Evolutionary conservation across 2,113 vertebrate genomes (phyloP).

Genomic region (Desmodus rotundus): DNA sequence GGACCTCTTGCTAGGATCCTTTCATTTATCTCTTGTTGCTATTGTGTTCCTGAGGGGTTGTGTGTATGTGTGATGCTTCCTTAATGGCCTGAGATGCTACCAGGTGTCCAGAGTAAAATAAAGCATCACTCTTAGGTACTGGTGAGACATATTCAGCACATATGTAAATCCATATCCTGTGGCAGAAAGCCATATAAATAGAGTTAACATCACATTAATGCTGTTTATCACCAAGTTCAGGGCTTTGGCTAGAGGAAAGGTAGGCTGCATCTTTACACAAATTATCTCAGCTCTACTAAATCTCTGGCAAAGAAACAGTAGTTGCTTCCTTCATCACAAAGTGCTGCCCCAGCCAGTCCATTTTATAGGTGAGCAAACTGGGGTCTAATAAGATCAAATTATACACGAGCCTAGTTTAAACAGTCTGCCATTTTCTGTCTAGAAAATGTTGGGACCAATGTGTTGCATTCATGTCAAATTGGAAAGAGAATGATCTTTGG

Average conservation of each 20-base stretch:
- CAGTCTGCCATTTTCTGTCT: neutral
- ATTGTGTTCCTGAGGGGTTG: neutral
- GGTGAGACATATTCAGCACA: neutral
- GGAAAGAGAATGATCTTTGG: neutral
- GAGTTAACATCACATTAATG: slow-evolving; percentile 5
- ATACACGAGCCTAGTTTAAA: neutral
- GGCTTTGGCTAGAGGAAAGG: neutral
- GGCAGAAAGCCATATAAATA: neutral
- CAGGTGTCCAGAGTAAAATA: slow-evolving; percentile 40
- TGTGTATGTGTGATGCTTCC: neutral
- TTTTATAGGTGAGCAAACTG: neutral
- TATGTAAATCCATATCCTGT: slow-evolving; percentile 41
- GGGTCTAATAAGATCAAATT: neutral
- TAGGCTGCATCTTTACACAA: neutral
- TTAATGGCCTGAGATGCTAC: slow-evolving; percentile 34
- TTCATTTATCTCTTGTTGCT: neutral
- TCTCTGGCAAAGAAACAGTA: neutral
- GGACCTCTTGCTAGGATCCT: neutral
- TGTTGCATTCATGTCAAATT: neutral
- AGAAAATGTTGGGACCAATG: neutral
- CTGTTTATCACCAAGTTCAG: neutral
- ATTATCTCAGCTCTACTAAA: neutral
- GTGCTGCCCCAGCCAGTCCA: neutral
- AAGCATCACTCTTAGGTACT: neutral
- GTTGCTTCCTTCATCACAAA: neutral